phyloP scores from a whole-genome alignment of 2,797 vertebrate species.

The Bucorvus abyssinicus region DNA sequence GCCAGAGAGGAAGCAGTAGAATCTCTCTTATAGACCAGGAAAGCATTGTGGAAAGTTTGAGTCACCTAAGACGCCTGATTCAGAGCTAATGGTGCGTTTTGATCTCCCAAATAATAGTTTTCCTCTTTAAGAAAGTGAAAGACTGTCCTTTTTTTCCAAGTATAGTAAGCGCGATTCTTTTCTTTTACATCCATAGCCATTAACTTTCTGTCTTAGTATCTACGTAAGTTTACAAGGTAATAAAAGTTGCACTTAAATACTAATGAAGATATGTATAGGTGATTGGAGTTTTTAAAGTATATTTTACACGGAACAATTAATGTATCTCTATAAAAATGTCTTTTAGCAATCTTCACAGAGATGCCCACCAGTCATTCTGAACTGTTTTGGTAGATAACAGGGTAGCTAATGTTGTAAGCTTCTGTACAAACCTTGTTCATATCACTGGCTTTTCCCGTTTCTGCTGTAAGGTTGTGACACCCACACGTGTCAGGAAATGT shows the following conservation, averaged over 20 bases:
- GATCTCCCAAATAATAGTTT: neutral
- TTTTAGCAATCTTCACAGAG: neutral
- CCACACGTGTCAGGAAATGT: neutral
- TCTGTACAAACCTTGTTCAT: neutral
- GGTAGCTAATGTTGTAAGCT: neutral
- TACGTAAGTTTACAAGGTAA: neutral
- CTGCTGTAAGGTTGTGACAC: neutral
- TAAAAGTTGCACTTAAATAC: neutral
- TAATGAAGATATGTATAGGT: neutral
- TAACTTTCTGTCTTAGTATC: neutral
- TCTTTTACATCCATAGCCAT: neutral
- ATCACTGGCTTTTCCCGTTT: constrained; percentile 12
- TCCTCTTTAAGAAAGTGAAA: neutral
- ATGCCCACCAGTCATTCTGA: neutral
- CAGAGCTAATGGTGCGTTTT: neutral
- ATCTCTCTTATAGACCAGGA: neutral
- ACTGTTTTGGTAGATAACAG: neutral
- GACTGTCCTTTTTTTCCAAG: neutral
- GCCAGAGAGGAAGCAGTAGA: neutral
- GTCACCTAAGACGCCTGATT: neutral
- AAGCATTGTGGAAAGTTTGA: neutral
- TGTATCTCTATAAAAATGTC: neutral
- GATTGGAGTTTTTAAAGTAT: neutral
- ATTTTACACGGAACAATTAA: neutral
- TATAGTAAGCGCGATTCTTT: neutral